Conservation (phyloP, 64 coral and sea anemone genomes). For the Montipora sp. region DNA sequence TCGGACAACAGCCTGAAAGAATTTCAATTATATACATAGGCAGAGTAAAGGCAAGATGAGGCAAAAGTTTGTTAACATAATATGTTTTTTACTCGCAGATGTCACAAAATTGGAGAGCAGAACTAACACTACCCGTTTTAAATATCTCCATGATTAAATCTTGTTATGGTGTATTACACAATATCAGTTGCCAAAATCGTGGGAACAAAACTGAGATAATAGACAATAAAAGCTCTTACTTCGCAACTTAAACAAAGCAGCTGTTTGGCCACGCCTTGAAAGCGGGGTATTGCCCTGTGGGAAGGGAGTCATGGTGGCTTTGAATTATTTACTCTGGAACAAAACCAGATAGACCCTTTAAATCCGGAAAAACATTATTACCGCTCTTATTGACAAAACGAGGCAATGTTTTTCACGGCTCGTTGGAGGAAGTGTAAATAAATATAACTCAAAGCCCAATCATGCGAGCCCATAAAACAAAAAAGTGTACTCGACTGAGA, state of each 20-base stretch:
- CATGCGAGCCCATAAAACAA: background rate
- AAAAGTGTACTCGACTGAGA: background rate
- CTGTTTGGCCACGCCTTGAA: background rate
- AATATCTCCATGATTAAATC: conserved; percentile 19
- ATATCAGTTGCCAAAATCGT: background rate
- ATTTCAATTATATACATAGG: too few species aligned
- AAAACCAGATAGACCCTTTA: background rate
- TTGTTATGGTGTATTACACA: background rate
- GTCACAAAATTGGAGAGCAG: background rate
- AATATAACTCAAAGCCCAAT: background rate
- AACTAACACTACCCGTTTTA: background rate
- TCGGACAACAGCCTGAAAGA: background rate
- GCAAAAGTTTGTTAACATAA: background rate
- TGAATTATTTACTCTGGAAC: conserved; percentile 23
- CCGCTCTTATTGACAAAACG: background rate
- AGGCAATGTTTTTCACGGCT: conserved; percentile 18
- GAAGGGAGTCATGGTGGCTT: background rate
- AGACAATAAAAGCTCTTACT: background rate
- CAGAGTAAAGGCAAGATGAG: background rate
- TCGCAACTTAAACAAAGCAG: conserved; percentile 2
- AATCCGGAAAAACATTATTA: conserved; percentile 35
- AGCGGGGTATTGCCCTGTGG: background rate
- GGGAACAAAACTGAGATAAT: conserved; percentile 19
- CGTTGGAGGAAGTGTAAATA: background rate
- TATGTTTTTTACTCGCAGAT: background rate